Conservation (phyloP, 2,888 invertebrate species). For the Gastracanthus pulcherrimus region DNA sequence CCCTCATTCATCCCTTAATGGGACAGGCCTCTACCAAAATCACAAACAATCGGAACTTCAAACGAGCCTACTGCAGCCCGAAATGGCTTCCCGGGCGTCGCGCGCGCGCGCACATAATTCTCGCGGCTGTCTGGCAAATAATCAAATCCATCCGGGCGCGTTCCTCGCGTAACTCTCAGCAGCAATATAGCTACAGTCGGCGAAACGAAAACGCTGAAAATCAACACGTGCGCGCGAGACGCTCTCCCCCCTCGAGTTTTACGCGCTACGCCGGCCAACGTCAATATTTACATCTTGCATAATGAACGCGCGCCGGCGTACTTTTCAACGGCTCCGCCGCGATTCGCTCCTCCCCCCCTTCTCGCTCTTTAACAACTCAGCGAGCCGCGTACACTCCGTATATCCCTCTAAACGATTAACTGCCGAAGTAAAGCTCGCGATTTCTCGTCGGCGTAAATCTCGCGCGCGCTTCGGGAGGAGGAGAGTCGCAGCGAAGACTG, state of each 20-base stretch:
- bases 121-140: constrained; percentile 33
- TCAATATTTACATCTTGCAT: constrained; percentile 43
- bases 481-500: neutral
- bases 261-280: neutral
- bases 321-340: too few relatives aligned
- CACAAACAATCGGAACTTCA: constrained; percentile 30
- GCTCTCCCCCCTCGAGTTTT: neutral
- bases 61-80: neutral
- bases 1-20: neutral
- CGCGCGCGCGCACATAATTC: neutral
- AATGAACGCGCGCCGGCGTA: constrained; percentile 18
- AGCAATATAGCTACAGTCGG: neutral
- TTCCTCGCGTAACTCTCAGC: neutral
- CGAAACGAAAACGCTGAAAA: neutral
- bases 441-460: constrained; percentile 10
- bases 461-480: too few relatives aligned
- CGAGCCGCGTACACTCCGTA: neutral
- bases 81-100: neutral
- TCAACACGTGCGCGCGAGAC: neutral
- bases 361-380: too few relatives aligned
- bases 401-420: constrained; percentile 5
- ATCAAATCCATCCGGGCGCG: constrained; percentile 27
- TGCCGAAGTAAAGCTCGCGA: neutral
- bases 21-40: neutral
- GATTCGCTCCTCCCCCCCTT: too few relatives aligned